These are phyloP conservation scores for Chironomus riparius DNA, from an alignment of 2,888 invertebrate genomes.

Conservation along the genomic window DNA sequence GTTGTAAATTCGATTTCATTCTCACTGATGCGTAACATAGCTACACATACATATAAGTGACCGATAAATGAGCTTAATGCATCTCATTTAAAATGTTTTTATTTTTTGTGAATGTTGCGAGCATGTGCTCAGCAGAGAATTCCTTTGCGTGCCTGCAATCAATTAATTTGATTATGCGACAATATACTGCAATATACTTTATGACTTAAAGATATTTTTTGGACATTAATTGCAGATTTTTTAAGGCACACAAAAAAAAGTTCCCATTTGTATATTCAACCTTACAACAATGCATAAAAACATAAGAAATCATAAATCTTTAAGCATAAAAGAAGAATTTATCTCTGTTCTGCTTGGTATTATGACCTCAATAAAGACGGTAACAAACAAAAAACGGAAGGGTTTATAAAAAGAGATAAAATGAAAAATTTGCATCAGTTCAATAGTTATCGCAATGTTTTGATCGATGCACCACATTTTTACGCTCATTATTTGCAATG, in stretches of 20 bases:
- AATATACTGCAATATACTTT: too few relatives aligned
- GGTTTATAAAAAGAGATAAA: neutral
- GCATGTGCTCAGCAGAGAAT: too few relatives aligned
- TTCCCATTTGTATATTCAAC: too few relatives aligned
- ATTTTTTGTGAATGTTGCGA: too few relatives aligned
- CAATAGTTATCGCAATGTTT: constrained; percentile 19
- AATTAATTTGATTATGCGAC: too few relatives aligned
- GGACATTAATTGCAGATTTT: too few relatives aligned
- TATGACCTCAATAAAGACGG: constrained; percentile 15
- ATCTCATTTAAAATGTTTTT: too few relatives aligned
- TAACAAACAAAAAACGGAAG: constrained; percentile 22
- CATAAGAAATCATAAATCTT: neutral
- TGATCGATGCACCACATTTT: constrained; percentile 10
- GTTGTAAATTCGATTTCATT: neutral
- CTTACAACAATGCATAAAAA: neutral
- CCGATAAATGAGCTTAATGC: neutral
- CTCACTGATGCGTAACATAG: neutral
- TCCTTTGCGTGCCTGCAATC: too few relatives aligned
- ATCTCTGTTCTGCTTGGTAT: neutral
- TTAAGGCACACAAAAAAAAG: too few relatives aligned
- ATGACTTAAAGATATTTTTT: too few relatives aligned
- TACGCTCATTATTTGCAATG: neutral
- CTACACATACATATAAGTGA: neutral
- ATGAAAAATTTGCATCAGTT: neutral
- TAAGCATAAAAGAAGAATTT: neutral